Evolutionary conservation across 1,140 invertebrate species (phyloP).

Genomic region (Apocrypta bakeri): DNA sequence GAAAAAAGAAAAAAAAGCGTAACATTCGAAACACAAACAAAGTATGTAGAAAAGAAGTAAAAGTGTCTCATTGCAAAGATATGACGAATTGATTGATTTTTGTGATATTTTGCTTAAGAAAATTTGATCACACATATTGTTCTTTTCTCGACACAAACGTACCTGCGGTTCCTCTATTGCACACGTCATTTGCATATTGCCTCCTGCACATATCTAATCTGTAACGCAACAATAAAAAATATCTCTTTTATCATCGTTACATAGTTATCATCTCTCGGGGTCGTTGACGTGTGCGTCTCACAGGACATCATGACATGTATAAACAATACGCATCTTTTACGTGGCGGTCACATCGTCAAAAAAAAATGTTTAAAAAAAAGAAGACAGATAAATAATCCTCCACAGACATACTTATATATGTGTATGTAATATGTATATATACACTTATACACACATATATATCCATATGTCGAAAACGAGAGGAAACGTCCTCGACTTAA

Average conservation of each 20-base stretch:
- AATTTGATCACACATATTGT: slow-evolving; percentile 40
- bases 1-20: neutral
- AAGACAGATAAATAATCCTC: neutral
- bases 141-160: slow-evolving; percentile 73
- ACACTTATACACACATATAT: no score
- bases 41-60: neutral
- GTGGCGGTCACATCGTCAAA: neutral
- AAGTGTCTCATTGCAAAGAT: slow-evolving; percentile 36
- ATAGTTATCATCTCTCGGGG: slow-evolving; percentile 51
- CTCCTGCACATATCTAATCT: slow-evolving; percentile 99
- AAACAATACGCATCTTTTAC: slow-evolving; percentile 27
- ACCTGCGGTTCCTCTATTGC: slow-evolving; percentile 98
- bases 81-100: neutral
- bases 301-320: slow-evolving; percentile 56
- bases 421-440: no score
- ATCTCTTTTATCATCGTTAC: slow-evolving; percentile 66
- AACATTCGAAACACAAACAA: neutral
- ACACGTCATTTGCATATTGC: slow-evolving; percentile 93
- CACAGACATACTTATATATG: neutral
- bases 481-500: no score
- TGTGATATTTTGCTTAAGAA: slow-evolving; percentile 1
- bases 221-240: slow-evolving; percentile 78
- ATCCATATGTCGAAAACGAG: no score
- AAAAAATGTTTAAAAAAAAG: slow-evolving; percentile 17
- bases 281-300: slow-evolving; percentile 60